Conservation (phyloP, 2,888 invertebrate species). For the Machimus atricapillus region DNA sequence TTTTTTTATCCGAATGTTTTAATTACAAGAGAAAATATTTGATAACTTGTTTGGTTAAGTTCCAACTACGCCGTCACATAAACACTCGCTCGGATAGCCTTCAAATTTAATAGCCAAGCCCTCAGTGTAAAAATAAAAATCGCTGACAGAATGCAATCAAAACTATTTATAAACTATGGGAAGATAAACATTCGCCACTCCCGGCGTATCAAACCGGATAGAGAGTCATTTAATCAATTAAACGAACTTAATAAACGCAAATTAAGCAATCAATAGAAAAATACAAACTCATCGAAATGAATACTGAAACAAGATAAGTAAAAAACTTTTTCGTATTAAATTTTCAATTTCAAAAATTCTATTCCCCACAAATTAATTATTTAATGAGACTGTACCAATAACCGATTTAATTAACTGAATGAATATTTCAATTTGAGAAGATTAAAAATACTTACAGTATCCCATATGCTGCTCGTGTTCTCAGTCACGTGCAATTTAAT, state of each 20-base stretch:
- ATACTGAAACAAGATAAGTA: background rate
- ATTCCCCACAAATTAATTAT: background rate
- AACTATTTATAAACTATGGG: background rate
- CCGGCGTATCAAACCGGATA: background rate
- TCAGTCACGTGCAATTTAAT: constrained; percentile 82
- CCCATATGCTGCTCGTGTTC: constrained; percentile 82
- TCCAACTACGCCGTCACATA: background rate
- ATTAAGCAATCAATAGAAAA: background rate
- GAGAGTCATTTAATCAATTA: background rate
- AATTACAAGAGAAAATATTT: background rate
- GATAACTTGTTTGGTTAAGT: background rate
- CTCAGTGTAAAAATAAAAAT: background rate
- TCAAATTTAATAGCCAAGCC: background rate
- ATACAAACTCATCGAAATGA: background rate
- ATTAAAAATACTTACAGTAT: constrained; percentile 69
- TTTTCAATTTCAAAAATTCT: background rate
- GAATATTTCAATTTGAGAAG: background rate
- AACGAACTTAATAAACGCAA: background rate
- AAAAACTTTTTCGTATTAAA: background rate
- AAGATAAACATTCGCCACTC: background rate
- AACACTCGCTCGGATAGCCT: background rate
- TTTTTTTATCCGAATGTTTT: background rate
- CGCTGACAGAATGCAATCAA: background rate
- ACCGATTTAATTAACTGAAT: background rate
- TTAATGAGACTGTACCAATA: background rate